Evolutionary conservation across 2,888 invertebrate genomes (phyloP), one percentile per base, ranked within the genome.

Genomic region (Monoplex corrugatus): DNA sequence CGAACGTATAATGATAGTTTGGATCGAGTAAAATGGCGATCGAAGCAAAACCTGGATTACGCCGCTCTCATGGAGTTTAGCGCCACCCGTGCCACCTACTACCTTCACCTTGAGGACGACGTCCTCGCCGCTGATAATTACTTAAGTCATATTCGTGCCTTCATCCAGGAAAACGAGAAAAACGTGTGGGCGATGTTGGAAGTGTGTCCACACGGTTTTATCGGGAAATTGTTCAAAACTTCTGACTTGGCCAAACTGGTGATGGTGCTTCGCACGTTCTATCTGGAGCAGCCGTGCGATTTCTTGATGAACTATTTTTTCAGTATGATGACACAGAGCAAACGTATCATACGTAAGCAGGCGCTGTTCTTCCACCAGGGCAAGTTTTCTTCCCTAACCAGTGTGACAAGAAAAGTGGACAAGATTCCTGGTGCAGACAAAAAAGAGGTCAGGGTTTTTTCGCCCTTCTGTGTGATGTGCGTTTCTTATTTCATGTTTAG

Each of bases 41-140:
- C 96, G 1, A 96, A 96, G 90, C 96, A 96, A 92, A 96, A 95
- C 43, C 89, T 96, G 35, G 96, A 96, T 91, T 96, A 95, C 91
- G 95, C 95, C 0, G 96, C 94, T 89, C 91, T 96, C 38, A 95
- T 95, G 89, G 91, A 94, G 87, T 96, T 95, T 89, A 91, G 95
- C 13, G 90, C 92, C 38, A 91, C 93, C 16, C 85, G 95, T n/a
- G 87, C 89, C 35, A 43, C 23, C 43, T 87, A 87, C 86, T 89
- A 89, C 80, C 43, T 89, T 0, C 88, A 86, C 43, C 95, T 95
- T 3, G 96, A 96, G 91, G 96, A 96, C 90, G 96, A 96, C 90
- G 94, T 96, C 35, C 91, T 95, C 19, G 92, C 95, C 5, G 93
- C 95, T 0, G 91, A 92, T 13, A 92, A 93, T 80, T 96, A 95